Evolutionary conservation across 2,888 invertebrate species (phyloP).

Genomic region (Aporophyla lueneburgensis): DNA sequence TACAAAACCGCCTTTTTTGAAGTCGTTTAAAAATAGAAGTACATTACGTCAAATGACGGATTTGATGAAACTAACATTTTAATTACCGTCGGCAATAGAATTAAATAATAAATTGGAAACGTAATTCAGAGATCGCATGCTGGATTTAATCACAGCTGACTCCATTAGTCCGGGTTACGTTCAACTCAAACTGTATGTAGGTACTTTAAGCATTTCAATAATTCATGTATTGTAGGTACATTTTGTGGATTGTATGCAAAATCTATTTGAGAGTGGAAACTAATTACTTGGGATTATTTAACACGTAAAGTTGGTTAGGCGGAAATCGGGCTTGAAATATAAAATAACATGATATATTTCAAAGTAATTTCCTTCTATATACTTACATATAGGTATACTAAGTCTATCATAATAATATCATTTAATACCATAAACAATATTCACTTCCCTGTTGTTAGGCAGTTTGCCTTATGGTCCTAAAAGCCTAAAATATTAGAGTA

Average conservation of each 20-base stretch:
- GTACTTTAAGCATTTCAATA: conserved; percentile 7
- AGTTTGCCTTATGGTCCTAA: background rate
- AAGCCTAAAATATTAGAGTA: too few species aligned
- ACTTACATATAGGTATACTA: background rate
- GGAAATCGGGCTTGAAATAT: background rate
- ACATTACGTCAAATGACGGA: conserved; percentile 17
- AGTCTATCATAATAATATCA: background rate
- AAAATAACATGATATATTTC: background rate
- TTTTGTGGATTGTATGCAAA: conserved; percentile 12
- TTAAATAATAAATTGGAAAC: conserved; percentile 51
- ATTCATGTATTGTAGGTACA: conserved; percentile 1
- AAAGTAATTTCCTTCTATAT: background rate
- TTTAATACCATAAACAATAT: background rate
- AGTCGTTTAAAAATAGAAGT: background rate
- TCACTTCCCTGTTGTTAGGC: background rate
- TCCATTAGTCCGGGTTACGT: conserved; percentile 28
- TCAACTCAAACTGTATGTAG: conserved; percentile 17
- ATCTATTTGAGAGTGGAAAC: background rate
- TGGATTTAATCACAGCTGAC: conserved; percentile 66
- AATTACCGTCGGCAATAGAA: conserved; percentile 34
- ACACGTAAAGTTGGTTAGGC: background rate
- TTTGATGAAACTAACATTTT: conserved; percentile 23
- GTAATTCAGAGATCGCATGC: conserved; percentile 72
- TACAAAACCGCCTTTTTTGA: too few species aligned
- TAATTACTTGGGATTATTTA: background rate